Conservation (phyloP, 1,140 invertebrate genomes). For the Samia ricini region DNA sequence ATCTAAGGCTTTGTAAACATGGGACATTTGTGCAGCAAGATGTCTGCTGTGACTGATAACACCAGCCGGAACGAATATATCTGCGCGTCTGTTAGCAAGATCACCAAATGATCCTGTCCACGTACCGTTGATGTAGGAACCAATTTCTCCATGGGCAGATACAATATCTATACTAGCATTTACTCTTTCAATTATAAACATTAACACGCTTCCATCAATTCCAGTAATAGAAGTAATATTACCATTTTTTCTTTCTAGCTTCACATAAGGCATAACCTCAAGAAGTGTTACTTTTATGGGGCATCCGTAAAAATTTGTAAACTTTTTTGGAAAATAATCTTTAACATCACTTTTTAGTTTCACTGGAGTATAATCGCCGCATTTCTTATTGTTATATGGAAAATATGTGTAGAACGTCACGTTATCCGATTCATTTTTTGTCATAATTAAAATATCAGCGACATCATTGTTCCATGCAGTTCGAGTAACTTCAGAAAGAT, state of each 20-base stretch:
- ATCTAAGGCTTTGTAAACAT: conserved; percentile 29
- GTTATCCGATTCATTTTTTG: conserved; percentile 15
- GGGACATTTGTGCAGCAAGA: conserved; percentile 27
- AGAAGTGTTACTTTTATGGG: conserved; percentile 34
- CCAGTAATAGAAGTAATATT: conserved; percentile 28
- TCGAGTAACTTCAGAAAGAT: conserved; percentile 24
- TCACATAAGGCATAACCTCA: conserved; percentile 31
- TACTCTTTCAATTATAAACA: conserved; percentile 28
- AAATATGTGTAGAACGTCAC: conserved; percentile 36
- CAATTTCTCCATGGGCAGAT: conserved; percentile 16
- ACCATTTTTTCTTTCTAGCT: conserved; percentile 23
- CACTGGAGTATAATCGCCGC: conserved; percentile 35
- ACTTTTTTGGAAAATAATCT: conserved; percentile 43
- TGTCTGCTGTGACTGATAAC: conserved; percentile 32
- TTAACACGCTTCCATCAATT: conserved; percentile 38
- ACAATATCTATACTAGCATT: conserved; percentile 40
- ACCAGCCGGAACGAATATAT: conserved; percentile 35
- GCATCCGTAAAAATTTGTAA: conserved; percentile 46
- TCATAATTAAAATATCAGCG: conserved; percentile 38
- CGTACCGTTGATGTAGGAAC: conserved; percentile 24
- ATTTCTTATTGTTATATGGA: conserved; percentile 36
- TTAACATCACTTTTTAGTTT: conserved; percentile 15
- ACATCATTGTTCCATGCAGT: conserved; percentile 41
- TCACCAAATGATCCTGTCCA: conserved; percentile 25
- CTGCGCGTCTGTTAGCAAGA: conserved; percentile 32